Base-by-base conservation (phyloP, 2,888 invertebrate species). In the Uloborus plumipes region DNA sequence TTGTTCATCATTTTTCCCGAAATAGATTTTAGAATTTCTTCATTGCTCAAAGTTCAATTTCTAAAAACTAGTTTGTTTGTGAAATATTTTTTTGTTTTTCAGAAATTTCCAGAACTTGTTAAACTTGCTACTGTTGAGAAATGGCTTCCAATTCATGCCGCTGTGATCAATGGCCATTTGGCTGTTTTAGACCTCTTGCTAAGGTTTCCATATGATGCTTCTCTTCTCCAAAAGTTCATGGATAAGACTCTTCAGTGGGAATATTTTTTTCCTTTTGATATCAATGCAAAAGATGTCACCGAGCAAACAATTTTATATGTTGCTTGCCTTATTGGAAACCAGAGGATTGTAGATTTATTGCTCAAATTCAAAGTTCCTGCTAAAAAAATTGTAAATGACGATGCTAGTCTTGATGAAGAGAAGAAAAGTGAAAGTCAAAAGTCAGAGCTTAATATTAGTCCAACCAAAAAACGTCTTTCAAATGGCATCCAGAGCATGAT, bases 91-190 rank as follows among this genome's bases (percentile, higher is more conserved):
- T 62, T 31, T 31, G 1, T 9, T 14, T 66, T 20, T 49, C 88
- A 93, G 88, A 92, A 93, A 87, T 97, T 95, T 89, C 96, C 97
- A 0, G 93, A 94, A 86, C 92, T 97, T 86, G 93, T 94, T 0
- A 90, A 93, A 92, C 93, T 94, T 90, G 92, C 94, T 85, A 98
- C 97, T 0, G 95, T 96, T 0, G 97, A 97, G 89, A 93, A 94
- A 87, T 96, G 97, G 95, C 90, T 97, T 84, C 97, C 98, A 0
- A 91, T 97, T 26, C 98, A 98, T 90, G 96, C 97, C 11, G 96
- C 96, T 59, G 94, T 94, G 84, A 95, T 96, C 87, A 95, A 95
- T 87, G 96, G 96, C 0, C 96, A 97, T 89, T 91, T 93, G 39
- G 88, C 92, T 15, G 90, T 97, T 50, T 92, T 97, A 76, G 93